phyloP scores from a whole-genome alignment of 2,888 invertebrate genomes.

The Leptopilina syphax region DNA sequence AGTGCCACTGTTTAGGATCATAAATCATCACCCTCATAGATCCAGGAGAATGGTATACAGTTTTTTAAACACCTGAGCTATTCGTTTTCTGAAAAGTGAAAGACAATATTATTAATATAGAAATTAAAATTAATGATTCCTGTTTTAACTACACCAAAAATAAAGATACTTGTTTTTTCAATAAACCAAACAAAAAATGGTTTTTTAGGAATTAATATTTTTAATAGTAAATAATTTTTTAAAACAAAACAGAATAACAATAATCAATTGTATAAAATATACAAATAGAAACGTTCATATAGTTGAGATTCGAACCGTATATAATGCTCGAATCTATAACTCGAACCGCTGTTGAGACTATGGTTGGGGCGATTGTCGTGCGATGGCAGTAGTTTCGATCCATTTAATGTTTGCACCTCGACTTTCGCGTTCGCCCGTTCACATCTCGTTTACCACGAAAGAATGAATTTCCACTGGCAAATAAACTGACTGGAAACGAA shows the following conservation, averaged over 20 bases:
- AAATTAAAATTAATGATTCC: not conserved
- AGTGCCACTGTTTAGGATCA: too few relatives aligned
- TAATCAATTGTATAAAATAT: not conserved
- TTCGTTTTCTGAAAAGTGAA: too few relatives aligned
- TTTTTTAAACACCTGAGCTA: not conserved
- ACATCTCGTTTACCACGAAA: slow-evolving; percentile 51
- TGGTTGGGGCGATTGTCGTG: slow-evolving; percentile 59
- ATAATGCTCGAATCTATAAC: not conserved
- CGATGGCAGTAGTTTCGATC: slow-evolving; percentile 67
- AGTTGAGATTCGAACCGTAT: slow-evolving; percentile 55
- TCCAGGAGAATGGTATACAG: not conserved
- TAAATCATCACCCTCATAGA: too few relatives aligned
- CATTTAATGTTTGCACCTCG: slow-evolving; percentile 54
- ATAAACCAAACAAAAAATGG: too few relatives aligned
- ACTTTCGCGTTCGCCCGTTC: slow-evolving; percentile 46
- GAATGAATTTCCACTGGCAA: slow-evolving; percentile 52
- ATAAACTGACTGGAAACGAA: slow-evolving; percentile 54
- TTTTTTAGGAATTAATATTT: too few relatives aligned
- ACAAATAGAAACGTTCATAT: slow-evolving; percentile 14
- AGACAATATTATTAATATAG: too few relatives aligned
- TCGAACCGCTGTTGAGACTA: slow-evolving; percentile 48
- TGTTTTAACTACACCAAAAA: not conserved
- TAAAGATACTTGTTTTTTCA: not conserved
- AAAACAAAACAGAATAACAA: too few relatives aligned
- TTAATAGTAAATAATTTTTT: too few relatives aligned